Evolutionary conservation across 2,888 invertebrate genomes (phyloP), one percentile per base, ranked within the genome.

Genomic region (Lithophane ornitopus): DNA sequence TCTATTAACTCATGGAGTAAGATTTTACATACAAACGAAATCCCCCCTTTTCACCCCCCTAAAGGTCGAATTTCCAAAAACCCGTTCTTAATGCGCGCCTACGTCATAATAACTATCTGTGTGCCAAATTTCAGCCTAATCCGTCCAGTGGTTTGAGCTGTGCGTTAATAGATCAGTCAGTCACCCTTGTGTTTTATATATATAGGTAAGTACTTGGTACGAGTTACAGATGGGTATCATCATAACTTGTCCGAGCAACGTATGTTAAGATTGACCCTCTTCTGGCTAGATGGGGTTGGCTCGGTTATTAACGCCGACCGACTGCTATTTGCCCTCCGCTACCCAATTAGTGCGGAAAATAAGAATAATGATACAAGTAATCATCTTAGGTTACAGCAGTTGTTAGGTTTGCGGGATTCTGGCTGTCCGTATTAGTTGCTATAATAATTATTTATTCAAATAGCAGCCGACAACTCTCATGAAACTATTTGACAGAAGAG

Each of bases 311-410:
- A 80, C 52, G 28, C 58, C 58, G 67, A 54, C 63, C 63, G 52
- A 28, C 44, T 71, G 75, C 67, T 39, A 68, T 80, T 70, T 68
- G 46, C 61, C 44, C 70, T 56, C 62, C 59, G 54, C 52, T 49
- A 81, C 12, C 59, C 81, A 81, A 80, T 80, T 80, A 71, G 63
- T 22, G 34, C 16, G 26, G 28, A 34, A 67, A 49, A 58, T 46
- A 76, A 68, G 58, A 80, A 68, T 68, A 80, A 81, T 74, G 67
- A 34, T 56, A 69, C 26, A 69, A 74, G 41, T 68, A 58, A 59
- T 67, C 66, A 59, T 67, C 66, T 80, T 44, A 67, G 49, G 61
- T 67, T 76, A 70, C 80, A 81, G 12, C 59, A 56, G 44, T 79
- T 56, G 59, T 66, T 69, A 56, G 41, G 49, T 16, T 65, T 69